Evolutionary conservation across 2,113 vertebrate genomes (phyloP), one percentile per base, ranked within the genome.

Genomic region (Orientallactaga bullata): DNA sequence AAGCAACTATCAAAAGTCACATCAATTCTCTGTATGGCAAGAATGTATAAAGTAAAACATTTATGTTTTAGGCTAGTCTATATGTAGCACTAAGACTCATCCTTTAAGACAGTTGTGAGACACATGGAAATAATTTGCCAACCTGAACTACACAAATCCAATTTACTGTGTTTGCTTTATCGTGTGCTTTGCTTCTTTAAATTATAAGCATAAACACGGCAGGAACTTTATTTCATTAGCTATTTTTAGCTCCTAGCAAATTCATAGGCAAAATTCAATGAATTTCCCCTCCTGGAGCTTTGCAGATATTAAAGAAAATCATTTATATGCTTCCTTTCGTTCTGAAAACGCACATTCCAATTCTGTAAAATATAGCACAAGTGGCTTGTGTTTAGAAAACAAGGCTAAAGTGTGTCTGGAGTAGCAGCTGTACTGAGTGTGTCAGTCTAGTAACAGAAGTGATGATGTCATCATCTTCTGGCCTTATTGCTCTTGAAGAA

Each of bases 401-500:
- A 60, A 90, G 78, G 24, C 37, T 51, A 73, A 76, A 20, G 16
- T 69, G 8, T 69, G 65, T 72, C 26, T 69, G 2, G 30, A 0
- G 4, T 21, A 47, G 37, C 20, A 47, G n/a, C 23, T 20, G 17
- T 47, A 42, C 10, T 61, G 47, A 63, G 35, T 32, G 1, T 63
- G 7, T n/a, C n/a, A 55, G 32, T 71, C 5, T 0, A 71, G n/a
- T 82, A 47, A 30, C 28, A 76, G 51, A 74, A 0, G 51, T 83
- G 32, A 37, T 42, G 69, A n/a, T 88, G 78, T 88, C 85, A 71
- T n/a, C 21, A 5, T 13, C 65, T 58, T 95, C 85, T 89, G 85
- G 90, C 78, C 61, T 84, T 66, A 76, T 95, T 96, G 79, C 60
- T 76, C 65, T 35, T 81, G 47, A 83, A 77, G 90, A 92, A 80